Conservation (phyloP, 2,113 vertebrate species). For the Petrocephalus zakoni region DNA sequence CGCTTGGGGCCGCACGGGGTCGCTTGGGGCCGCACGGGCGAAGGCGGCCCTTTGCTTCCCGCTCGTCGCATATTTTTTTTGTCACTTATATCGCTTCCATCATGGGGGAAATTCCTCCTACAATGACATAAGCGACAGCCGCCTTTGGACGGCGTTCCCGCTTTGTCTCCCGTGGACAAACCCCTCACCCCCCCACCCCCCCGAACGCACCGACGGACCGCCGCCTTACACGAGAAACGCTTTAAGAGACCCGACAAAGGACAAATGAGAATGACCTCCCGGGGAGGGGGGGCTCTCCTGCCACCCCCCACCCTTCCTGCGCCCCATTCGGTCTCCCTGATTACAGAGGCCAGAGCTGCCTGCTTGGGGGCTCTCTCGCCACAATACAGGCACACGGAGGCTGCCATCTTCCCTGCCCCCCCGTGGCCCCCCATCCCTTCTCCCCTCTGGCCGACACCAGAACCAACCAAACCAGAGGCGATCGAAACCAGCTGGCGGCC, state of each 20-base stretch:
- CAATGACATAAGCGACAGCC: not conserved
- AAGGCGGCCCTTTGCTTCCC: no score
- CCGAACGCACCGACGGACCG: not conserved
- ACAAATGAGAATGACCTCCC: not conserved
- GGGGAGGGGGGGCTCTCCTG: not conserved
- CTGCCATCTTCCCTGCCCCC: not conserved
- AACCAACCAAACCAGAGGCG: not conserved
- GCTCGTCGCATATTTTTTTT: not conserved
- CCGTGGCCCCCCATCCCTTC: not conserved
- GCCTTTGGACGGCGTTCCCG: not conserved
- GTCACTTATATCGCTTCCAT: not conserved
- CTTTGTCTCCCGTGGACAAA: not conserved
- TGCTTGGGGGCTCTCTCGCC: not conserved
- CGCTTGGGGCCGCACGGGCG: no score
- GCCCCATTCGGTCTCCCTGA: not conserved
- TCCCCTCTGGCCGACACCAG: not conserved
- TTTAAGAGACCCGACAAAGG: not conserved
- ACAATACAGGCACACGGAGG: slow-evolving; percentile 19
- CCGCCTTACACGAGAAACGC: not conserved
- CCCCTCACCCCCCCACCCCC: not conserved
- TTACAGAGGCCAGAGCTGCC: slow-evolving; percentile 13
- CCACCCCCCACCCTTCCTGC: not conserved
- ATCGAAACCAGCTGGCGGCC: slow-evolving; percentile 19
- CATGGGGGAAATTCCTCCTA: not conserved
- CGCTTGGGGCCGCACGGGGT: no score